Conservation (phyloP, 1,140 invertebrate genomes). For the Meloidogyne floridensis region DNA sequence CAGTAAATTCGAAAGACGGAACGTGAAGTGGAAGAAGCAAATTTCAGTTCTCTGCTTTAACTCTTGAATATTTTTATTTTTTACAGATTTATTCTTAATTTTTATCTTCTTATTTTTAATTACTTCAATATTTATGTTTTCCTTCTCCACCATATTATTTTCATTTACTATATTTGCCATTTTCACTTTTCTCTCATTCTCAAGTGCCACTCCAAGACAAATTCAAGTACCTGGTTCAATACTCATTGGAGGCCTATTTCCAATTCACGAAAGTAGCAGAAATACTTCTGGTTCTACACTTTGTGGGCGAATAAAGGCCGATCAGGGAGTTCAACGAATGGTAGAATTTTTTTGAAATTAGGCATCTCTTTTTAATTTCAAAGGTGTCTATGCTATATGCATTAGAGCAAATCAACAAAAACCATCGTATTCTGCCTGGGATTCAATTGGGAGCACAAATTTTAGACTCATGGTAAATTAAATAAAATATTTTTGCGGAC, state of each 20-base stretch:
- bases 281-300: constrained; percentile 44
- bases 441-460: constrained; percentile 76
- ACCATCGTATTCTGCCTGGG: constrained; percentile 71
- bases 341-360: not conserved
- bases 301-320: constrained; percentile 63
- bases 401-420: constrained; percentile 75
- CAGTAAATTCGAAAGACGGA: too few species aligned
- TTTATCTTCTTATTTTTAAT: not conserved
- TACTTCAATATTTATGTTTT: not conserved
- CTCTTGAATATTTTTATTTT: too few species aligned
- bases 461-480: constrained; percentile 74
- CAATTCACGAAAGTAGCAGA: constrained; percentile 71
- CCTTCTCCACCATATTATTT: not conserved
- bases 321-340: constrained; percentile 75
- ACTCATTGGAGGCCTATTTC: constrained; percentile 78
- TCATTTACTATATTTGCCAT: not conserved
- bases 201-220: constrained; percentile 35
- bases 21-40: too few species aligned
- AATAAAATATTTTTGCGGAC: not conserved
- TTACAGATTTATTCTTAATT: not conserved
- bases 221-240: constrained; percentile 72
- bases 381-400: constrained; percentile 79
- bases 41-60: too few species aligned
- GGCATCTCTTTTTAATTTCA: not conserved
- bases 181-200: not conserved